Conservation (phyloP, 2,797 vertebrate species). For the Lithobates pipiens region DNA sequence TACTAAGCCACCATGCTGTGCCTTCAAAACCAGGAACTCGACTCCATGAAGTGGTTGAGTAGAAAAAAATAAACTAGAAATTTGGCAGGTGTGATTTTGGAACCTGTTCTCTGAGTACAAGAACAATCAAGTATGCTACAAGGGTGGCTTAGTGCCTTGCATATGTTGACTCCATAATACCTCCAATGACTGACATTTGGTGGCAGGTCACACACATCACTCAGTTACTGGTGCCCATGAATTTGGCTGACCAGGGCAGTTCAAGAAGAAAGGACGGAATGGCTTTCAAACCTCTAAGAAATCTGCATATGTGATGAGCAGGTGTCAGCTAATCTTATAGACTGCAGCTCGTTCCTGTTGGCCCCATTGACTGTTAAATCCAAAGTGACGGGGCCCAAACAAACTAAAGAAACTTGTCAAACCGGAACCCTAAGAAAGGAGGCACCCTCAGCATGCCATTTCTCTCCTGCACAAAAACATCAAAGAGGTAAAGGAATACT, state of each 20-base stretch:
- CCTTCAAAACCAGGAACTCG: neutral
- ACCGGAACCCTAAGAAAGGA: constrained; percentile 61
- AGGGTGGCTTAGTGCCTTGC: constrained; percentile 46
- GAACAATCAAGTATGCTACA: constrained; percentile 10
- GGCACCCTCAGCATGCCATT: constrained; percentile 58
- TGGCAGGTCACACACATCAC: constrained; percentile 39
- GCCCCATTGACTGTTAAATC: constrained; percentile 57
- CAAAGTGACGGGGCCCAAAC: constrained; percentile 56
- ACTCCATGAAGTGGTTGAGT: neutral
- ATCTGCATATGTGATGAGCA: constrained; percentile 61
- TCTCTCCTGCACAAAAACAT: constrained; percentile 58
- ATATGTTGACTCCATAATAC: constrained; percentile 33
- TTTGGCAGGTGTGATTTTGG: neutral
- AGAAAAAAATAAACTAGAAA: neutral
- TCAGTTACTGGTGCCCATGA: constrained; percentile 11
- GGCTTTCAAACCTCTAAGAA: constrained; percentile 9
- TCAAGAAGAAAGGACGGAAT: constrained; percentile 37
- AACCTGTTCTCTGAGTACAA: neutral
- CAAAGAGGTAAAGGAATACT: constrained; percentile 59
- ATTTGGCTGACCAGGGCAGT: constrained; percentile 34
- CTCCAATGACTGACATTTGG: constrained; percentile 33
- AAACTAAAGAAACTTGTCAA: constrained; percentile 62
- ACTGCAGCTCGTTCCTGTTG: constrained; percentile 45
- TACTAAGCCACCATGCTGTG: neutral
- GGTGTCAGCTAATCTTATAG: constrained; percentile 60